Evolutionary conservation across 2,888 invertebrate genomes (phyloP).

Genomic region (Cyaniris semiargus): DNA sequence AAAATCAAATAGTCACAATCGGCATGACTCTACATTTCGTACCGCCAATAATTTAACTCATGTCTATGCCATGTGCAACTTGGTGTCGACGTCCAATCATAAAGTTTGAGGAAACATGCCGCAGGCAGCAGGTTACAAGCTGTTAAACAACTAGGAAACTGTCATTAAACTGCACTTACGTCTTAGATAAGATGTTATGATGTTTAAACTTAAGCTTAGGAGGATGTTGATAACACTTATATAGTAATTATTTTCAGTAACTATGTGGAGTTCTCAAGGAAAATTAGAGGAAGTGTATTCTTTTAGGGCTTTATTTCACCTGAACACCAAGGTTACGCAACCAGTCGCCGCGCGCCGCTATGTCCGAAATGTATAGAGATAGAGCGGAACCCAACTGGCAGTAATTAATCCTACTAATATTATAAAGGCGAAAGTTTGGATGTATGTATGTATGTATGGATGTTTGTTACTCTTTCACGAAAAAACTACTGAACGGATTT

Average conservation of each 20-base stretch:
- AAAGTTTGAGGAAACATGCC: neutral
- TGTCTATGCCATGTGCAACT: neutral
- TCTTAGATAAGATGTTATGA: neutral
- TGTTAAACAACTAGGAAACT: constrained; percentile 7
- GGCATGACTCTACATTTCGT: neutral
- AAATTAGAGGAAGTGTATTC: neutral
- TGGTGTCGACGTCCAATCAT: neutral
- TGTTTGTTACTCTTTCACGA: too few relatives aligned
- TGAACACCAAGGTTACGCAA: neutral
- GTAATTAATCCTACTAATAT: too few relatives aligned
- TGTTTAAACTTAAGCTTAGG: neutral
- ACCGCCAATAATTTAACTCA: neutral
- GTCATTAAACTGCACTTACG: neutral
- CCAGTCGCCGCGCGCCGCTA: too few relatives aligned
- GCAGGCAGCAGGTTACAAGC: neutral
- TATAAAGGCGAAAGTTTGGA: too few relatives aligned
- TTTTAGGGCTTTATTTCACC: neutral
- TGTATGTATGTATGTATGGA: too few relatives aligned
- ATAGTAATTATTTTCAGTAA: neutral
- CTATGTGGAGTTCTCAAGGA: neutral
- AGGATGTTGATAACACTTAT: neutral
- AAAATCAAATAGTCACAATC: too few relatives aligned
- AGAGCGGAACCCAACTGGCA: too few relatives aligned
- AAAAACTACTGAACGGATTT: too few relatives aligned
- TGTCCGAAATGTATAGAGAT: too few relatives aligned